Conservation (phyloP, 2,888 invertebrate genomes). For the Acleris holmiana region DNA sequence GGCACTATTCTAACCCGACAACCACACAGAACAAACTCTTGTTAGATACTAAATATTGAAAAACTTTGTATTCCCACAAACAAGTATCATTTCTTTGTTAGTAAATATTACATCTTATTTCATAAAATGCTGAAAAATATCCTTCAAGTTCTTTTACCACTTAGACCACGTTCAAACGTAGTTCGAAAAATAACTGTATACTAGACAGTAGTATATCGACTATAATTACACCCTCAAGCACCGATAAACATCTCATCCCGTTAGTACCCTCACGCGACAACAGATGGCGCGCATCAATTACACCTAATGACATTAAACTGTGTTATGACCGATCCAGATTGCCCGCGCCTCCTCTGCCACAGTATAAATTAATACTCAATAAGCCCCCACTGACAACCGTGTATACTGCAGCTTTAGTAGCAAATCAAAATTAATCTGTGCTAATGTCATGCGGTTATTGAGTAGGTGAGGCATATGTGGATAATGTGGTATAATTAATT, state of each 20-base stretch:
- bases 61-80: too few relatives aligned
- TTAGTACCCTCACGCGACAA: slow-evolving; percentile 37
- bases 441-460: background rate
- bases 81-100: too few relatives aligned
- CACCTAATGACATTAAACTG: slow-evolving; percentile 33
- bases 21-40: too few relatives aligned
- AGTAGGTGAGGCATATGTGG: background rate
- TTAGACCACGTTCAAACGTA: background rate
- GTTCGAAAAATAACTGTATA: background rate
- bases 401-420: slow-evolving; percentile 17
- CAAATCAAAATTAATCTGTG: slow-evolving; percentile 12
- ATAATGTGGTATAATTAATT: slow-evolving; percentile 26
- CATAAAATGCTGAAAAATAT: too few relatives aligned
- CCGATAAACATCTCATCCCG: slow-evolving; percentile 8
- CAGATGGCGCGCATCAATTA: slow-evolving; percentile 46
- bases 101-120: too few relatives aligned
- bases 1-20: too few relatives aligned
- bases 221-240: slow-evolving; percentile 3
- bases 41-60: too few relatives aligned
- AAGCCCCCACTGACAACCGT: background rate
- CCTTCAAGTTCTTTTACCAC: too few relatives aligned
- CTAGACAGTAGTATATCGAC: background rate
- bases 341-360: slow-evolving; percentile 8
- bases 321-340: slow-evolving; percentile 29
- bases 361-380: slow-evolving; percentile 30